These are phyloP conservation scores for Ericerus pela DNA, from an alignment of 1,140 invertebrate genomes.

Conservation along the genomic window DNA sequence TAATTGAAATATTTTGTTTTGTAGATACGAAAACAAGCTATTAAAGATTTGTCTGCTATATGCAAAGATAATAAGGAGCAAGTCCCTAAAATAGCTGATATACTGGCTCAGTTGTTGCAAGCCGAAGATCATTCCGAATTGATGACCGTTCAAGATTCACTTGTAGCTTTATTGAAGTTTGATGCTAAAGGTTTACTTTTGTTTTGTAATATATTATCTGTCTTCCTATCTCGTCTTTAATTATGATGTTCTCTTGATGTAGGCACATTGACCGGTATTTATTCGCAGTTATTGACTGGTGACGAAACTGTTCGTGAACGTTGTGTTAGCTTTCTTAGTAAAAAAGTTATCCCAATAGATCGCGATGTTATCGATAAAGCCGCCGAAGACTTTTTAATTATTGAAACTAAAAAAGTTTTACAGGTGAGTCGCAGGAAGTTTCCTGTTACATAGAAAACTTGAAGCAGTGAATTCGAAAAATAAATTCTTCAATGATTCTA, in stretches of 20 bases:
- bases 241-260: conserved; percentile 19
- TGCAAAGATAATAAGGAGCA: conserved; percentile 74
- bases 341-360: conserved; percentile 64
- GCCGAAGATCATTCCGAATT: conserved; percentile 69
- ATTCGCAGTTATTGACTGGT: conserved; percentile 67
- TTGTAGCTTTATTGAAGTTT: conserved; percentile 45
- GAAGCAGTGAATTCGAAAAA: conserved; percentile 3
- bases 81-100: conserved; percentile 76
- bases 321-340: conserved; percentile 72
- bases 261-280: conserved; percentile 66
- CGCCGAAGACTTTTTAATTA: conserved; percentile 68
- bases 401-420: conserved; percentile 74
- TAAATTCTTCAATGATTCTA: no score
- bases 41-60: conserved; percentile 76
- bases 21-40: conserved; percentile 87
- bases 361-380: conserved; percentile 67
- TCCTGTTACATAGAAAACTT: not conserved
- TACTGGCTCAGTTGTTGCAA: conserved; percentile 76
- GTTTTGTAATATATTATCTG: not conserved
- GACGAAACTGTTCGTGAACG: conserved; percentile 66
- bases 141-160: conserved; percentile 56
- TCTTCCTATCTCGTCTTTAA: not conserved
- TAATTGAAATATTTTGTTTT: conserved; percentile 23
- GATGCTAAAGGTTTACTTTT: conserved; percentile 39
- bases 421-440: conserved; percentile 37